Evolutionary conservation across 2,797 vertebrate species (phyloP).

Genomic region (Galaxias olidus): DNA sequence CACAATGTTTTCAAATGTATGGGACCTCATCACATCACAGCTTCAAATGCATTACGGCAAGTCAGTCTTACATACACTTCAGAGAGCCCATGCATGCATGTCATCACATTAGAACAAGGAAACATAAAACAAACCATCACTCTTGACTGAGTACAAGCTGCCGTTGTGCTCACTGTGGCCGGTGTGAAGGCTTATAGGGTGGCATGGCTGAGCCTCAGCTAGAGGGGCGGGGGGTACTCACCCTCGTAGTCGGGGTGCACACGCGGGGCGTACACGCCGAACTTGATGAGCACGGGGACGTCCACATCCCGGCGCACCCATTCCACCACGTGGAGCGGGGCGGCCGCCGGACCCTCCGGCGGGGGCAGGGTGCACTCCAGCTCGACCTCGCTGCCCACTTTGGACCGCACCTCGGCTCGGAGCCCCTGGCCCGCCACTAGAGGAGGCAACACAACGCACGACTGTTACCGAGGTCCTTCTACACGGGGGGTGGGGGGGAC

Average conservation of each 20-base stretch:
- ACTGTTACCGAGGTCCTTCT: neutral
- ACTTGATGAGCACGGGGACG: conserved; percentile 90
- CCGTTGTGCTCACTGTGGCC: no score
- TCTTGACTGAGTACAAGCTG: no score
- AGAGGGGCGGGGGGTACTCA: conserved; percentile 57
- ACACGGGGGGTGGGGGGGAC: no score
- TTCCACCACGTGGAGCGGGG: conserved; percentile 86
- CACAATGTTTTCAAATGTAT: no score
- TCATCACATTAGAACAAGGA: no score
- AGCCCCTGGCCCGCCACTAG: conserved; percentile 32
- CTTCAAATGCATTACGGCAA: no score
- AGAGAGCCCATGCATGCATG: no score
- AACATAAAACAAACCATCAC: no score
- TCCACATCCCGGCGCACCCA: conserved; percentile 90
- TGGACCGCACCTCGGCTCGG: conserved; percentile 71
- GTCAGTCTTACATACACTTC: no score
- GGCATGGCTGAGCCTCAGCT: neutral
- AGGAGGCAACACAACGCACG: conserved; percentile 4
- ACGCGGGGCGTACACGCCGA: conserved; percentile 83
- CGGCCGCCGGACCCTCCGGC: conserved; percentile 26
- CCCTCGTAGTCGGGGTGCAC: conserved; percentile 89
- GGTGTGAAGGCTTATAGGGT: neutral
- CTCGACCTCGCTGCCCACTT: conserved; percentile 76
- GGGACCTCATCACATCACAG: no score
- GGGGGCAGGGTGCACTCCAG: conserved; percentile 77